Conservation (phyloP, 2,113 vertebrate species). For the Hemichromis elongatus region DNA sequence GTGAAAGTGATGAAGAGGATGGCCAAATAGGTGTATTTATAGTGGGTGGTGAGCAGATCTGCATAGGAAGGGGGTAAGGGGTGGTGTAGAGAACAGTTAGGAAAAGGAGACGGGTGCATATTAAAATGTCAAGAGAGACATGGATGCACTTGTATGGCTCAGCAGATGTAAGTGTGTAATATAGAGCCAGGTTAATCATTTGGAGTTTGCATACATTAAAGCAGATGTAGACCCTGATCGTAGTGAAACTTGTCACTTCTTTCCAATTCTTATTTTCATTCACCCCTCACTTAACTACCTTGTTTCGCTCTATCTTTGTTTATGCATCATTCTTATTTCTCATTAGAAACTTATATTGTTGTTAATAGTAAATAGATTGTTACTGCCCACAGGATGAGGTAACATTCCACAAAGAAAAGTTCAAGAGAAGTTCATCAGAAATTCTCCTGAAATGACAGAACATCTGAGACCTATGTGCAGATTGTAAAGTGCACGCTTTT, state of each 20-base stretch:
- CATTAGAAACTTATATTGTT: background rate
- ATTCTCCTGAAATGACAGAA: background rate
- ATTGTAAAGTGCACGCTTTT: background rate
- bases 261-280: background rate
- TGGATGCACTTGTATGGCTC: background rate
- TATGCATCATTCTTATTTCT: background rate
- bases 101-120: slow-evolving; percentile 19
- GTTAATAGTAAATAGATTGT: background rate
- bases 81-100: slow-evolving; percentile 27
- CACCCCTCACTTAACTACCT: background rate
- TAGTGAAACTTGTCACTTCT: background rate
- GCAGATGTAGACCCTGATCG: background rate
- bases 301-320: background rate
- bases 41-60: slow-evolving; percentile 58
- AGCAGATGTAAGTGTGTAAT: slow-evolving; percentile 20
- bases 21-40: slow-evolving; percentile 69
- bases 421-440: background rate
- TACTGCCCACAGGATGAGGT: background rate
- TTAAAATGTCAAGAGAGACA: background rate
- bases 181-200: background rate
- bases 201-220: background rate
- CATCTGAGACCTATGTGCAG: background rate
- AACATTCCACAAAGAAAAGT: background rate
- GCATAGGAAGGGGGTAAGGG: slow-evolving; percentile 61
- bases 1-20: slow-evolving; percentile 31